phyloP scores from a whole-genome alignment of 2,113 vertebrate species.

The Erythrolamprus reginae region DNA sequence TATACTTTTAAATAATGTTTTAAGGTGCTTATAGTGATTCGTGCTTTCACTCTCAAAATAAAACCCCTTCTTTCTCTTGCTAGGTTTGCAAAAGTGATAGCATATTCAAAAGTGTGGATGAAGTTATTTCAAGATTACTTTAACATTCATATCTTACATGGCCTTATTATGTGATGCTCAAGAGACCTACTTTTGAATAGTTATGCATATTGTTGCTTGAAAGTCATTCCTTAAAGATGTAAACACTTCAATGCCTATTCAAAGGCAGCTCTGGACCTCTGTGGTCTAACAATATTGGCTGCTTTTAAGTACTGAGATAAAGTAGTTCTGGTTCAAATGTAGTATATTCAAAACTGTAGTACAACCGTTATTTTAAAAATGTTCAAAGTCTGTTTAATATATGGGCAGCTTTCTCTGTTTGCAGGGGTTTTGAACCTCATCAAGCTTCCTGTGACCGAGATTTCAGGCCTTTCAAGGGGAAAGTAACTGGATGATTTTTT shows the following conservation, averaged over 20 bases:
- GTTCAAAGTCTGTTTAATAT: neutral
- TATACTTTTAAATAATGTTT: neutral
- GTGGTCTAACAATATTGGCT: neutral
- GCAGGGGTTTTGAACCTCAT: neutral
- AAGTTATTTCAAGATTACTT: neutral
- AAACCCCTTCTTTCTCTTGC: neutral
- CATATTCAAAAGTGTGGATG: neutral
- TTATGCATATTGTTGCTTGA: neutral
- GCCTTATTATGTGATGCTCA: neutral
- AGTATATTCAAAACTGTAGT: neutral
- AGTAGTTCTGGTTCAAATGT: neutral
- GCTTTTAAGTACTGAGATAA: neutral
- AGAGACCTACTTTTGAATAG: neutral
- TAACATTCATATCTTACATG: neutral
- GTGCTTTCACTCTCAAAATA: neutral
- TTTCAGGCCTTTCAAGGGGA: neutral
- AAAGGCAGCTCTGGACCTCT: neutral
- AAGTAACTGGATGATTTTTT: neutral
- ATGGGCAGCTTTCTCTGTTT: neutral
- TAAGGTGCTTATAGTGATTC: neutral
- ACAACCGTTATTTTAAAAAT: neutral
- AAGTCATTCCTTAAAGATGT: neutral
- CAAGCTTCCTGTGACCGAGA: neutral
- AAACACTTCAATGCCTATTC: neutral
- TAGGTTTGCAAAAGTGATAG: neutral